Evolutionary conservation across 1,140 invertebrate genomes (phyloP), one percentile per base, ranked within the genome.

Genomic region (Daktulosphaira vitifoliae): DNA sequence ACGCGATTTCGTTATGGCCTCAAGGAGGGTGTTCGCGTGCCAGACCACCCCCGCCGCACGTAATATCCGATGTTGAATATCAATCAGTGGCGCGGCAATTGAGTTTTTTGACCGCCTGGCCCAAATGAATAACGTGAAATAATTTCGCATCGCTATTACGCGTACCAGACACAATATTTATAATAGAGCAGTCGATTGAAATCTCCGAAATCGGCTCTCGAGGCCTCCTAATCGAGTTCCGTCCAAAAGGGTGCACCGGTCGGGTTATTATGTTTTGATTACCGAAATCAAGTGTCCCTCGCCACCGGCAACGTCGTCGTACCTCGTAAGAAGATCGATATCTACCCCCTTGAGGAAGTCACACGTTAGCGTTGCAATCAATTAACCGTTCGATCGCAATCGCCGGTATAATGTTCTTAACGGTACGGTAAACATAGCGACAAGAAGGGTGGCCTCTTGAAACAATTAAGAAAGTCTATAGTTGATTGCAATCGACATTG

Each of bases 381-480:
- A 62, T 48, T 46, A 62, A 62, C 42, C 42, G 42, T 62, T 62
- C 42, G 56, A 62, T 62, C 16, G 56, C 42, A 62, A 62, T 62
- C 56, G 23, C 23, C 13, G 16, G 5, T n/a, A n/a, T n/a, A n/a
- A n/a, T 18, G 56, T 48, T 46, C 56, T 46, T 46, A 29, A 59
- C 42, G 53, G 38, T 26, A 42, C 53, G 39, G 25, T 23, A 59
- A 59, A 59, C 54, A 56, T 37, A 16, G 15, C 15, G 15, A 2
- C 20, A 1, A 7, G 15, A 9, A 44, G 38, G 15, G 53, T 13
- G 53, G 53, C 25, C 49, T 15, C 38, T 16, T 16, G 25, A 59
- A 59, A 59, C 54, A 59, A 59, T 62, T 62, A 62, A 62, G 56
- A 62, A 62, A 62, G 25, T 33, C 23, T 16, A n/a, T 33, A 46